Evolutionary conservation across 2,888 invertebrate genomes (phyloP), one percentile per base, ranked within the genome.

Genomic region (Cacoxenus indagator): DNA sequence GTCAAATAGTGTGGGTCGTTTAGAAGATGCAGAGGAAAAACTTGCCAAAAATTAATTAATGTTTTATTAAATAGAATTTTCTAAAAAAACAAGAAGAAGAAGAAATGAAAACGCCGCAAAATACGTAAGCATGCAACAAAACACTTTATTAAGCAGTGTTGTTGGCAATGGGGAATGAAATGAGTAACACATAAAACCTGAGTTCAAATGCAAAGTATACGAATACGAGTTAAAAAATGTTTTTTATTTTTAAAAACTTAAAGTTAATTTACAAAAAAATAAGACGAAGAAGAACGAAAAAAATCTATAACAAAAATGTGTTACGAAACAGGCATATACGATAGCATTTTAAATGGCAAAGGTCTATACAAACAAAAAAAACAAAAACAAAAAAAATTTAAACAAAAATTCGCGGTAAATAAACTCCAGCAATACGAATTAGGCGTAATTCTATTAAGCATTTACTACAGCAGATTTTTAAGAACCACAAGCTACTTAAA

Each of bases 161-260:
- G 19, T 14, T 8, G 17, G 3, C 26, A 22, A 59, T 17, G 4
- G 31, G 11, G 37, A 31, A 14, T 22, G 29, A 17, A 31, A 59
- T n/a, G n/a, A 54, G 22, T 31, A 54, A 57, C 37, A 57, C 61
- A 43, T 43, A 17, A 84, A 88, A 87, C 87, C 85, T 88, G 84
- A 87, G 88, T 88, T 88, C 88, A 88, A 88, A 88, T 87, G 83
- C 85, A 87, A 86, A 86, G 88, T 88, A 88, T 88, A 88, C 87
- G 87, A 87, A 84, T 78, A 81, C 82, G 78, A 78, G 76, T 75
- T 82, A 77, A 51, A 43, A 43, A 74, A 80, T 76, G 73, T 77
- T 74, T 77, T 65, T 74, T 75, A 72, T 67, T 67, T 76, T 78
- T 68, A 66, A 57, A 66, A 70, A 65, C 64, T 54, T 68, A 70